Evolutionary conservation across 1,140 invertebrate genomes (phyloP).

Genomic region (Apocrypta bakeri): DNA sequence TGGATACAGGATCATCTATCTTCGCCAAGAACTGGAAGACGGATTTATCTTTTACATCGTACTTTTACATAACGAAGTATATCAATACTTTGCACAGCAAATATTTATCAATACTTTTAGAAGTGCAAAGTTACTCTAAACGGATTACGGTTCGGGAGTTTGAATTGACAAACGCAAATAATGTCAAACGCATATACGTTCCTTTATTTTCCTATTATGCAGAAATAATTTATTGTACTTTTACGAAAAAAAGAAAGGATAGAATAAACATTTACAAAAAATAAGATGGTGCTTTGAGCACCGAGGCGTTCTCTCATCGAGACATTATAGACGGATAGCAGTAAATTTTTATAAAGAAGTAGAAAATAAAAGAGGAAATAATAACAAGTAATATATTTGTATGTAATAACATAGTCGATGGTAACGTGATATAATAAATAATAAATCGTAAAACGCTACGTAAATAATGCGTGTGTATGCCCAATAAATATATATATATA

Average conservation of each 20-base stretch:
- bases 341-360: slow-evolving; percentile 50
- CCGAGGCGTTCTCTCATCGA: slow-evolving; percentile 31
- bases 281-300: slow-evolving; percentile 17
- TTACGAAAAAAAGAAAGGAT: slow-evolving; percentile 33
- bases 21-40: not conserved
- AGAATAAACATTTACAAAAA: slow-evolving; percentile 22
- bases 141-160: too few species aligned
- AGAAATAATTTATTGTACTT: slow-evolving; percentile 49
- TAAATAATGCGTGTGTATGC: slow-evolving; percentile 56
- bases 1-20: slow-evolving; percentile 24
- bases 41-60: slow-evolving; percentile 1
- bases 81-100: too few species aligned
- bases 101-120: too few species aligned
- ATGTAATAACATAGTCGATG: slow-evolving; percentile 60
- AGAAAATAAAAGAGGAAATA: slow-evolving; percentile 59
- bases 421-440: slow-evolving; percentile 70
- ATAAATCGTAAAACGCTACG: slow-evolving; percentile 59
- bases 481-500: slow-evolving; percentile 65
- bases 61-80: too few species aligned
- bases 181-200: not conserved
- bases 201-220: slow-evolving; percentile 29
- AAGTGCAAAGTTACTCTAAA: not conserved
- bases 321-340: slow-evolving; percentile 31
- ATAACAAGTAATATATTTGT: slow-evolving; percentile 66
- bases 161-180: not conserved